A percentile compares a stretch with the other conserved stretches of the same genome.
These are phyloP conservation scores for Colaptes auratus DNA, from an alignment of 2,113 vertebrate genomes.

Conservation along the genomic window DNA sequence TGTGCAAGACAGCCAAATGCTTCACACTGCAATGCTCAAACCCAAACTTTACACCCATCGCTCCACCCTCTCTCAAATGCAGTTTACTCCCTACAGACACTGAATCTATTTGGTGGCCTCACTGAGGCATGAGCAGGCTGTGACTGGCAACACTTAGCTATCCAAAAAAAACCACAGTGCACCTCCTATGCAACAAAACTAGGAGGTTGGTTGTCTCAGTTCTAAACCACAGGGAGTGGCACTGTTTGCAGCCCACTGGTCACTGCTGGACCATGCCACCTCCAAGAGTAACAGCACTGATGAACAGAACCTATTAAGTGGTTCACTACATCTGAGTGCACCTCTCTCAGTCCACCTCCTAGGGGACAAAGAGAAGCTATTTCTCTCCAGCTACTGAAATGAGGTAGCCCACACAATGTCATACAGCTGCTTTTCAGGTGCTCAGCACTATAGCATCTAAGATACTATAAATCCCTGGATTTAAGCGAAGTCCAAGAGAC, in stretches of 20 bases:
- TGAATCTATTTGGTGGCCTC: not conserved
- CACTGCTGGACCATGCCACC: not conserved
- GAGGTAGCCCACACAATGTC: not conserved
- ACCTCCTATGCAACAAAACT: not conserved
- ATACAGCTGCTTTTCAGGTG: not conserved
- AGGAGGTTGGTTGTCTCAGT: not conserved
- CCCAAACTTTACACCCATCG: not conserved
- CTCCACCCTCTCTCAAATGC: not conserved
- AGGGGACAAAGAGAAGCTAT: not conserved
- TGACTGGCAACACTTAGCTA: not conserved
- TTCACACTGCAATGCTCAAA: not conserved
- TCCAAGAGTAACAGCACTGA: not conserved
- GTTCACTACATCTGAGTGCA: not conserved
- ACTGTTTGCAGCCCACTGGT: not conserved
- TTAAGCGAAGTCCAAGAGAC: not conserved
- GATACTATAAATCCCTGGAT: conserved; percentile 12
- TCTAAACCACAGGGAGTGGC: not conserved
- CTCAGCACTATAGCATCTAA: not conserved
- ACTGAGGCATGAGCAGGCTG: not conserved
- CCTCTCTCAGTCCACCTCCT: not conserved
- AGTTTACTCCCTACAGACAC: not conserved
- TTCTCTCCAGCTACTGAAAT: conserved; percentile 1
- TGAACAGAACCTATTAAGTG: not conserved
- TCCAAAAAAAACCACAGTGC: not conserved
- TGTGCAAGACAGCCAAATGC: not conserved